phyloP scores from a whole-genome alignment of 2,113 vertebrate species.

The Phyllostomus discolor region DNA sequence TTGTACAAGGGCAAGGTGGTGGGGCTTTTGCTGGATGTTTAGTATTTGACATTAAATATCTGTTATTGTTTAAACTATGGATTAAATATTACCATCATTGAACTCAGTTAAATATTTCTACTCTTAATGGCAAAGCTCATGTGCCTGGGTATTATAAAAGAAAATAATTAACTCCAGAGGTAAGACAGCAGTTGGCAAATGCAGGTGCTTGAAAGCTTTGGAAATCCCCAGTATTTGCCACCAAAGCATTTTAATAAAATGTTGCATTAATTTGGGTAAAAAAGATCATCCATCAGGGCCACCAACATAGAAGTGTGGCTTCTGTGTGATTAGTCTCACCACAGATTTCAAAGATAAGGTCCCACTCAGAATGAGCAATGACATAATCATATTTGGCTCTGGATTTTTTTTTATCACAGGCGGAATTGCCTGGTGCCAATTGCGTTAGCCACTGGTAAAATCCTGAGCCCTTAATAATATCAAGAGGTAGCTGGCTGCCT shows the following conservation, averaged over 20 bases:
- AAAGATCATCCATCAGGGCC: slow-evolving; percentile 16
- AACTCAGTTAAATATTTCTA: slow-evolving; percentile 20
- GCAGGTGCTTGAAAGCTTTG: slow-evolving; percentile 31
- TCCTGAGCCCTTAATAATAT: background rate
- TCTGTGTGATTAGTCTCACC: background rate
- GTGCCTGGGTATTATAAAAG: background rate
- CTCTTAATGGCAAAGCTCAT: background rate
- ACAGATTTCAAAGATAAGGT: background rate
- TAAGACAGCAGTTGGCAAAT: slow-evolving; percentile 10
- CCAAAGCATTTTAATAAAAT: slow-evolving; percentile 41
- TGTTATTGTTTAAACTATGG: background rate
- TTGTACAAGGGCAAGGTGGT: background rate
- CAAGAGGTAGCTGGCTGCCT: background rate
- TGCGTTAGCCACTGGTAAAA: background rate
- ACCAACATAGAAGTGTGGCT: background rate
- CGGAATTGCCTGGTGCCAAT: background rate
- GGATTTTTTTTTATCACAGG: background rate
- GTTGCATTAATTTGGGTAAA: slow-evolving; percentile 50
- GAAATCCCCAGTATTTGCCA: background rate
- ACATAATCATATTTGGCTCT: background rate
- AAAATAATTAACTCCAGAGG: background rate
- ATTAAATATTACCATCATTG: background rate
- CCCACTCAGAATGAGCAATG: background rate
- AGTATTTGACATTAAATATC: background rate
- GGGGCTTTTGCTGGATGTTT: background rate